Evolutionary conservation across 2,888 invertebrate species (phyloP), one percentile per base, ranked within the genome.

Genomic region (Clostera curtula): DNA sequence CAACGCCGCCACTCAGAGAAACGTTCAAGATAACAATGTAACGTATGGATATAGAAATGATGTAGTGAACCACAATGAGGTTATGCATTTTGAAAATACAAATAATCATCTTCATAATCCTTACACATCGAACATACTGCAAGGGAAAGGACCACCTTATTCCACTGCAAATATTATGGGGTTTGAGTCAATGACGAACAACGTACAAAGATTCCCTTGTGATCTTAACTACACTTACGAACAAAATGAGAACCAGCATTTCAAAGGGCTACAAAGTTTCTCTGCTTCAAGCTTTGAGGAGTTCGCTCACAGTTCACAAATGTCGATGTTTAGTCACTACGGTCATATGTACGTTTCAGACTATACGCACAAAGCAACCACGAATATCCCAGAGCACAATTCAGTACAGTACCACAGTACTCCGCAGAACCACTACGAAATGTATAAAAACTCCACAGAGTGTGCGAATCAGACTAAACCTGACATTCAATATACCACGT

Each of bases 401-500:
- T 41, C 65, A 8, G 31, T 74, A 35, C 75, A 72, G 32, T 83
- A 82, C 43, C 74, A 72, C 34, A 55, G 49, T 13, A 51, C 69
- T 41, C 53, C 61, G 27, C 75, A 73, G 17, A 73, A 67, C 34
- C 71, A 74, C 48, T 83, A 83, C 41, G 69, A 69, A 19, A 67
- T 70, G 48, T 85, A 80, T 42, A 83, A 80, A 59, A 74, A 61
- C 45, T 56, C 57, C 32, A 40, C 63, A 25, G 79, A 72, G 42
- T 65, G 66, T 64, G 57, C 62, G 39, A 80, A 61, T 40, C 88
- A 88, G 49, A 82, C 65, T 49, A 77, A 83, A 48, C 67, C 56
- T 40, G 79, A 84, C 25, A 85, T 89, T 49, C 67, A 75, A 44
- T 92, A 91, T 66, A 89, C 89, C 19, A 90, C 87, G 57, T 72